These are phyloP conservation scores for Bungarus multicinctus DNA, from an alignment of 2,113 vertebrate genomes.

Conservation along the genomic window DNA sequence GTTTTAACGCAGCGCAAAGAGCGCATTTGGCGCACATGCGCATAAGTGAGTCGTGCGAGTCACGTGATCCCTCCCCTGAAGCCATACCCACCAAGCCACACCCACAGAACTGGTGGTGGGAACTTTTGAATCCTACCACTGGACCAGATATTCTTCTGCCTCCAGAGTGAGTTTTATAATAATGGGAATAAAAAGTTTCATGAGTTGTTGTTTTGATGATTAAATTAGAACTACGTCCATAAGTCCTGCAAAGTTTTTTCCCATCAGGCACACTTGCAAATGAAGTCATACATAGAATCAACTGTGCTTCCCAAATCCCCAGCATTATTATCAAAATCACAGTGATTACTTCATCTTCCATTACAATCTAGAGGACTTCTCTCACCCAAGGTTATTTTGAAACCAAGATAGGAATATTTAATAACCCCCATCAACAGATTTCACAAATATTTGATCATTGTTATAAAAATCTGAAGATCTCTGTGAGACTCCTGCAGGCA, in stretches of 20 bases:
- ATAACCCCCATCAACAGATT: neutral
- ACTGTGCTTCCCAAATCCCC: neutral
- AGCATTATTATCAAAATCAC: neutral
- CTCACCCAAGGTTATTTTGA: neutral
- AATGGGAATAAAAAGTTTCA: neutral
- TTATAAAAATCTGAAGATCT: neutral
- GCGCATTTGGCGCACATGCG: too few species aligned
- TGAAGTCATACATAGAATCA: neutral
- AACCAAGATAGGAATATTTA: neutral
- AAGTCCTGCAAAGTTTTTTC: neutral
- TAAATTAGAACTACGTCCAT: neutral
- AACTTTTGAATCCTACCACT: too few species aligned
- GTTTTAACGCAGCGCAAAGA: too few species aligned
- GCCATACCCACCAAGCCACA: too few species aligned
- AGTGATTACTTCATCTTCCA: neutral
- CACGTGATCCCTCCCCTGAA: too few species aligned
- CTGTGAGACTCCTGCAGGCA: neutral
- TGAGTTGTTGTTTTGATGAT: neutral
- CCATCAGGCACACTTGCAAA: neutral
- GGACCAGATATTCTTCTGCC: too few species aligned
- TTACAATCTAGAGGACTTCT: neutral
- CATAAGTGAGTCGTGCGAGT: too few species aligned
- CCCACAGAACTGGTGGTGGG: too few species aligned
- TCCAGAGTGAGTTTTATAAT: neutral
- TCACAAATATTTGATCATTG: neutral